A percentile compares a stretch with the other conserved stretches of the same genome.
These are phyloP conservation scores for Meloidogyne floridensis DNA, from an alignment of 1,140 invertebrate genomes.

Conservation along the genomic window DNA sequence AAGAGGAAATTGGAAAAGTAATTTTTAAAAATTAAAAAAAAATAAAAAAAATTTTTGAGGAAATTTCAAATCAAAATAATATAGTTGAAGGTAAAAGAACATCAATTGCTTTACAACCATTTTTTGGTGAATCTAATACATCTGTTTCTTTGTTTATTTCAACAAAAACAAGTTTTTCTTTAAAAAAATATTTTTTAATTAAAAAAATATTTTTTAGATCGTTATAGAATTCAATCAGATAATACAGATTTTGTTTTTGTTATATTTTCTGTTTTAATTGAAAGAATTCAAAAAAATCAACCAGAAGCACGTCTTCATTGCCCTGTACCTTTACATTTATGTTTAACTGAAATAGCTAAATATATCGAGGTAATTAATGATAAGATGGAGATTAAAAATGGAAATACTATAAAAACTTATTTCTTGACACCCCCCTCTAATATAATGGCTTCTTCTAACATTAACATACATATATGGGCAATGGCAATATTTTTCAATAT, in stretches of 20 bases:
- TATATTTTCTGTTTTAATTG: conserved; percentile 42
- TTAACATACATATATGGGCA: too few species aligned
- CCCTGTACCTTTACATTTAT: conserved; percentile 51
- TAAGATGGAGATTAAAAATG: too few species aligned
- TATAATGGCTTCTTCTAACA: too few species aligned
- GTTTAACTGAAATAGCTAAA: conserved; percentile 45
- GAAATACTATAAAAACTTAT: too few species aligned
- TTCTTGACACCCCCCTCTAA: too few species aligned
- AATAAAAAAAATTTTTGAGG: not conserved
- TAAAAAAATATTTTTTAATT: conserved; percentile 8
- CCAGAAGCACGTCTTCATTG: conserved; percentile 51
- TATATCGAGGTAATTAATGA: conserved; percentile 43
- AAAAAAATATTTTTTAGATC: conserved; percentile 32
- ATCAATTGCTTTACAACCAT: conserved; percentile 52
- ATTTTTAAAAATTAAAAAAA: conserved; percentile 8
- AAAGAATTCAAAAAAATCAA: conserved; percentile 38
- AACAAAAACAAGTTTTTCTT: conserved; percentile 41
- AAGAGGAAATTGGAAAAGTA: not conserved
- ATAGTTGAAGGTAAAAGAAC: conserved; percentile 37
- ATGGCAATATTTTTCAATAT: too few species aligned
- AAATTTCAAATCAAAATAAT: not conserved
- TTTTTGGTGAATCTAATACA: conserved; percentile 22
- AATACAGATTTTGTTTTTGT: conserved; percentile 49
- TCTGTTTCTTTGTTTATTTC: conserved; percentile 49
- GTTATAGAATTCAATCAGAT: conserved; percentile 53